Evolutionary conservation across 2,888 invertebrate genomes (phyloP), one percentile per base, ranked within the genome.

Genomic region (Diadegma fenestrale): DNA sequence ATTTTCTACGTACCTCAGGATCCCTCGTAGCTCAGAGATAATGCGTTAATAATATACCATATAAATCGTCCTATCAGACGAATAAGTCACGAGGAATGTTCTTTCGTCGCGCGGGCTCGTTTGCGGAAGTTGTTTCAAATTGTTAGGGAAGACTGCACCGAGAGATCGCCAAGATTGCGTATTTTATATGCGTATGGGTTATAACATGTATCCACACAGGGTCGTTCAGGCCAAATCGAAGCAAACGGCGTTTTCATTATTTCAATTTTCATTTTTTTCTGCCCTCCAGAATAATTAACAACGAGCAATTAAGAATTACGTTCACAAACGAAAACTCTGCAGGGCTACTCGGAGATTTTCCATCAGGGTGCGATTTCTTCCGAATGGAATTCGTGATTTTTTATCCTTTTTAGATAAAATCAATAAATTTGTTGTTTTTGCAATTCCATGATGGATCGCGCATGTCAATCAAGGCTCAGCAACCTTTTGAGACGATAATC

Each of bases 41-140:
- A 85, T 82, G 79, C 85, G 64, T 82, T 82, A 85, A 85, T 85
- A 85, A 85, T 82, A 85, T 79, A 82, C 79, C 69, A 33, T 75
- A 82, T 85, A 82, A 85, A 85, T 85, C 82, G 82, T 85, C 82
- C 79, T 85, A 85, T 85, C 85, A 85, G 79, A 82, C 82, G 79
- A 82, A 85, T 82, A 85, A 85, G 85, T 85, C 82, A 85, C 82
- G 69, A 76, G 82, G 66, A 85, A 85, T 85, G 85, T 85, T 63
- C 79, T 79, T 85, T 82, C 82, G 85, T 84, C 84, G 84, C 84
- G 64, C 45, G 54, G 58, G 73, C 72, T 80, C 71, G 80, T 80
- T 85, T 82, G 85, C 85, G 85, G 85, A 85, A 79, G 85, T 85
- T 85, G 85, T 85, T 79, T 75, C 58, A 82, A 85, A 85, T 82